Evolutionary conservation across 2,797 vertebrate species (phyloP).

Genomic region (Linurgus olivaceus): DNA sequence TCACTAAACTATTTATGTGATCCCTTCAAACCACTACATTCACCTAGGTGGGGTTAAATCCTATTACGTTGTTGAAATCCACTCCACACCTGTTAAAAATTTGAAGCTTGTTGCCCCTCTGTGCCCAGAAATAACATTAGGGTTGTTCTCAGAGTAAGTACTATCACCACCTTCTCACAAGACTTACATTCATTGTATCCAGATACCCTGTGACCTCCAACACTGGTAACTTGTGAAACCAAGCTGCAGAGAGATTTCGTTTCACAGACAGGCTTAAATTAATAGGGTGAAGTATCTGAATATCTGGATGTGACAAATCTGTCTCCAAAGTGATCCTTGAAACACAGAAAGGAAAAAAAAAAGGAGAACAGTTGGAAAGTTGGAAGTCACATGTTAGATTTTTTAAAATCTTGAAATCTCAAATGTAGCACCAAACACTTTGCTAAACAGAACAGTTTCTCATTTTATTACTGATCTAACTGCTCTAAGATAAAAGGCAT

Average conservation of each 20-base stretch:
- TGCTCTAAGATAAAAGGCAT: neutral
- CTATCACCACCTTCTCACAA: neutral
- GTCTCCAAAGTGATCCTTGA: conserved; percentile 78
- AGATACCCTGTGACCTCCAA: conserved; percentile 87
- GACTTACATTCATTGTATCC: conserved; percentile 87
- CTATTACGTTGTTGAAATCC: neutral
- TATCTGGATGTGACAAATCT: conserved; percentile 73
- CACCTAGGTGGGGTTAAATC: neutral
- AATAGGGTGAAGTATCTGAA: conserved; percentile 90
- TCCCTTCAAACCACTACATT: neutral
- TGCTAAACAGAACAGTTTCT: neutral
- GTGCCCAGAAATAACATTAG: neutral
- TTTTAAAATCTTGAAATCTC: neutral
- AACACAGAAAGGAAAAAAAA: neutral
- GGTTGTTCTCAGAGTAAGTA: neutral
- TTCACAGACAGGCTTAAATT: conserved; percentile 87
- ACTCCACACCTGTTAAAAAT: neutral
- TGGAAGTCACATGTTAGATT: neutral
- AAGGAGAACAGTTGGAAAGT: neutral
- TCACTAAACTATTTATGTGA: neutral
- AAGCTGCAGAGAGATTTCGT: conserved; percentile 88
- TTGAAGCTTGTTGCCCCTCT: neutral
- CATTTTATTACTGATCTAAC: neutral
- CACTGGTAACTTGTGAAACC: conserved; percentile 86
- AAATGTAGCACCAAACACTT: neutral